These are phyloP conservation scores for Drosophila engyochracea DNA, from an alignment of 2,888 invertebrate genomes.

Conservation along the genomic window DNA sequence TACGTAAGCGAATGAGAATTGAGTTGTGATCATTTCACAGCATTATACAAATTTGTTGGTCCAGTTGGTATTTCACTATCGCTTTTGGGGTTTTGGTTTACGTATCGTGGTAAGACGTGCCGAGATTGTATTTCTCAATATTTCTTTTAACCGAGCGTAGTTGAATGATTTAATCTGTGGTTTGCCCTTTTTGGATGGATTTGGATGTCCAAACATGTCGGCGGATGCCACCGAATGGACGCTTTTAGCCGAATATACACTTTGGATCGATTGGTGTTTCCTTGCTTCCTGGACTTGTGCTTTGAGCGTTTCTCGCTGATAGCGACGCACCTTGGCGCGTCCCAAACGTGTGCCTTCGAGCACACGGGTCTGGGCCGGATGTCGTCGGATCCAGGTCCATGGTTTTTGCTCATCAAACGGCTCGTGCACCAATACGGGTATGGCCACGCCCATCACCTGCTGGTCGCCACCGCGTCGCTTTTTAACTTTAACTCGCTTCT, in stretches of 20 bases:
- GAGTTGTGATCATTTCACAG: not conserved
- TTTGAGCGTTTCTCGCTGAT: constrained; percentile 1
- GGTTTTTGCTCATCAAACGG: constrained; percentile 43
- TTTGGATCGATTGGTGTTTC: not conserved
- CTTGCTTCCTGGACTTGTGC: not conserved
- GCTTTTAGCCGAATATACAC: not conserved
- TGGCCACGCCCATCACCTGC: constrained; percentile 11
- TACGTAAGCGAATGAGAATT: not conserved
- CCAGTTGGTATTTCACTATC: not conserved
- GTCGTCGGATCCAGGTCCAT: constrained; percentile 51
- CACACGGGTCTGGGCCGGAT: constrained; percentile 30
- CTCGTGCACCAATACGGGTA: constrained; percentile 42
- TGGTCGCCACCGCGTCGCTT: not conserved
- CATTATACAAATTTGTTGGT: not conserved
- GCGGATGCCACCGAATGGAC: not conserved
- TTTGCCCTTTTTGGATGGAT: not conserved
- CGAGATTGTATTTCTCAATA: not conserved
- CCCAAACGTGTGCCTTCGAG: constrained; percentile 17
- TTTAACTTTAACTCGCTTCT: not conserved
- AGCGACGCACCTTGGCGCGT: constrained; percentile 15
- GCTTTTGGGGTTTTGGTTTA: not conserved
- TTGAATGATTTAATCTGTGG: constrained; percentile 5
- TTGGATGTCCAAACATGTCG: constrained; percentile 18
- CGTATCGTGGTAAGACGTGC: not conserved
- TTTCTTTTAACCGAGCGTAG: constrained; percentile 8